A percentile compares a stretch with the other conserved stretches of the same genome.
These are phyloP conservation scores for Aplysina aerophoba DNA, from an alignment of 37 sponge, comb jelly and placozoan species.

Conservation along the genomic window DNA sequence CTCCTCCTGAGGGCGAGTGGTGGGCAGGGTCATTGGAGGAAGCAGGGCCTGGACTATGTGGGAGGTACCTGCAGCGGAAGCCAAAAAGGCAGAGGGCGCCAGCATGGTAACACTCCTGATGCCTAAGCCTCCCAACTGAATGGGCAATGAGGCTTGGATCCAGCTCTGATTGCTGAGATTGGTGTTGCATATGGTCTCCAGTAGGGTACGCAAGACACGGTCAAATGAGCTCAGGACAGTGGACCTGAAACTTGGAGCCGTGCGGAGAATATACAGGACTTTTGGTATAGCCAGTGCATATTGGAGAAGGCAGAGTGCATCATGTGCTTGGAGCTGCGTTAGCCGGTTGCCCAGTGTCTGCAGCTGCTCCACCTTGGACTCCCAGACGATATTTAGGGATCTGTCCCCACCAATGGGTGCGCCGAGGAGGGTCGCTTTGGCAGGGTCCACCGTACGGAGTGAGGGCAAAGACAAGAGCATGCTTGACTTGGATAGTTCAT, in stretches of 20 bases:
- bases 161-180: constrained; percentile 26
- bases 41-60: constrained; percentile 14
- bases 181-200: constrained; percentile 32
- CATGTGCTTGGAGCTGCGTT: constrained; percentile 28
- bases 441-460: constrained; percentile 7
- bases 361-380: background rate
- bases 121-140: constrained; percentile 47
- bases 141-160: constrained; percentile 53
- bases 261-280: constrained; percentile 48
- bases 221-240: constrained; percentile 19
- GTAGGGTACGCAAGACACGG: constrained; percentile 12
- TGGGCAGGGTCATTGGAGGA: constrained; percentile 5
- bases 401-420: background rate
- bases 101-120: constrained; percentile 47
- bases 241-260: constrained; percentile 42
- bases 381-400: constrained; percentile 7
- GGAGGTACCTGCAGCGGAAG: constrained; percentile 47
- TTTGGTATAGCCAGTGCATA: constrained; percentile 56
- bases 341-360: constrained; percentile 30
- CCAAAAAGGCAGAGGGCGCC: constrained; percentile 54
- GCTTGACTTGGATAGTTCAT: constrained; percentile 3
- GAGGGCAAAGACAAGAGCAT: background rate
- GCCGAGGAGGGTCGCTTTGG: constrained; percentile 4
- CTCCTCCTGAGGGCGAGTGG: background rate
- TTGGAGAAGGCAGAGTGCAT: constrained; percentile 38